Conservation (phyloP, 2,888 invertebrate genomes). For the Acanthosepion lycidas region DNA sequence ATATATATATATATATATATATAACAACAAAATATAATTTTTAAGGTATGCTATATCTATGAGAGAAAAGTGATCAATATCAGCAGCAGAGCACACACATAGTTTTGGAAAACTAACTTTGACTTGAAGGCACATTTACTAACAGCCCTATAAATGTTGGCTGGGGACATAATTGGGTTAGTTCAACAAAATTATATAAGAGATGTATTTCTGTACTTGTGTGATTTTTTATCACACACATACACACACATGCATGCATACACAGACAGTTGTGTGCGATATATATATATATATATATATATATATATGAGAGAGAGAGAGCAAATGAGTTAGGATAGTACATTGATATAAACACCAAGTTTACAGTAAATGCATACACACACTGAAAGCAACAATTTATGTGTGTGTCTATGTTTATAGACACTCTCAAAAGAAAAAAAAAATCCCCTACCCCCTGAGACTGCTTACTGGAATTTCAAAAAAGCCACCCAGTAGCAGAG, state of each 20-base stretch:
- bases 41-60: no score
- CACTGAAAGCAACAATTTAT: not conserved
- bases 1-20: no score
- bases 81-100: no score
- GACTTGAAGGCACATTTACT: no score
- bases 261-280: not conserved
- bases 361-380: not conserved
- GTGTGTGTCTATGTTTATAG: not conserved
- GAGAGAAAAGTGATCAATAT: no score
- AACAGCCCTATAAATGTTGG: no score
- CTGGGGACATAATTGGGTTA: no score
- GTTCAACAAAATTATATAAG: no score
- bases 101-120: no score
- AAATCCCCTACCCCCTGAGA: not conserved
- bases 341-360: not conserved
- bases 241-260: not conserved
- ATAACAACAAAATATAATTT: no score
- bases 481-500: constrained; percentile 38
- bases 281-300: not conserved
- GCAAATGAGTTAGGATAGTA: not conserved
- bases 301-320: not conserved
- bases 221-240: not conserved
- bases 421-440: not conserved
- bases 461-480: not conserved
- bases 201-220: no score